These are phyloP conservation scores for Cordilura impudica DNA, from an alignment of 2,888 invertebrate species.

Conservation along the genomic window DNA sequence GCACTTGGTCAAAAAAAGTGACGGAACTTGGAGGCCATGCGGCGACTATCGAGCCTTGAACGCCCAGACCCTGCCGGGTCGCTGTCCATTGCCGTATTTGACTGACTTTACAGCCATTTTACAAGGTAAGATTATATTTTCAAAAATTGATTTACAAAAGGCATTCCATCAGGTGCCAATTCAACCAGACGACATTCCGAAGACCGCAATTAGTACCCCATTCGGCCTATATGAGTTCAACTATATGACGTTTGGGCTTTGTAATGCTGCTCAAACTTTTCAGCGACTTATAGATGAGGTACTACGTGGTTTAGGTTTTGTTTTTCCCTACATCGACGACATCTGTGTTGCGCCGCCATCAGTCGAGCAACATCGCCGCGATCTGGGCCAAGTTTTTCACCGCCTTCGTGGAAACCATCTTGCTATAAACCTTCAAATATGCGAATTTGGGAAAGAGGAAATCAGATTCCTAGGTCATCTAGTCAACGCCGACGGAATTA, in stretches of 20 bases:
- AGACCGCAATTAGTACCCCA: no score
- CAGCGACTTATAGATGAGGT: neutral
- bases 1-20: conserved; percentile 66
- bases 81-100: conserved; percentile 14
- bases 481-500: neutral
- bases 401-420: neutral
- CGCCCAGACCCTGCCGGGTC: conserved; percentile 8
- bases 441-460: neutral
- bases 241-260: no score
- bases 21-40: conserved; percentile 17
- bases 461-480: conserved; percentile 3
- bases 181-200: neutral
- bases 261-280: neutral
- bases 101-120: conserved; percentile 3
- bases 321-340: neutral
- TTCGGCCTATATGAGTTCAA: no score
- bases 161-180: neutral
- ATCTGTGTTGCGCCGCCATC: neutral
- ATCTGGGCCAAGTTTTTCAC: neutral
- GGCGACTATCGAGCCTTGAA: conserved; percentile 71
- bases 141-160: conserved; percentile 7
- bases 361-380: neutral
- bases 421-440: neutral
- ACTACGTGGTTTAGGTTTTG: neutral
- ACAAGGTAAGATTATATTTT: conserved; percentile 21